A percentile compares a stretch with the other conserved stretches of the same genome.
These are phyloP conservation scores for Acanthosoma haemorrhoidale DNA, from an alignment of 2,888 invertebrate species.

Conservation along the genomic window DNA sequence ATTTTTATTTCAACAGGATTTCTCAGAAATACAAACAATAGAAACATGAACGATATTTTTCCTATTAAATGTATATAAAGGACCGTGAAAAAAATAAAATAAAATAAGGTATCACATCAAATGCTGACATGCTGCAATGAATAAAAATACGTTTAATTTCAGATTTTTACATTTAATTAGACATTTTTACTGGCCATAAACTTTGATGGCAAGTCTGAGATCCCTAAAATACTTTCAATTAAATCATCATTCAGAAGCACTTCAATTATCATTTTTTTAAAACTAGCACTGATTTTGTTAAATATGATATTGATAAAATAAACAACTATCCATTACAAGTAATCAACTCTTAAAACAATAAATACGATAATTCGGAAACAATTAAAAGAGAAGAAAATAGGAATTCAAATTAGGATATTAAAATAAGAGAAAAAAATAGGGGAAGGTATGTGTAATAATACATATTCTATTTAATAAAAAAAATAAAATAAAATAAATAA, in stretches of 20 bases:
- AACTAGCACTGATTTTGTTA: background rate
- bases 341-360: too few species aligned
- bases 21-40: background rate
- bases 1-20: background rate
- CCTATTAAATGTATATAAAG: background rate
- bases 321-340: too few species aligned
- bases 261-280: background rate
- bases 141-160: background rate
- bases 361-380: constrained; percentile 20
- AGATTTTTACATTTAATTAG: background rate
- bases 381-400: constrained; percentile 8
- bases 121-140: background rate
- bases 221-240: background rate
- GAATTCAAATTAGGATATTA: background rate
- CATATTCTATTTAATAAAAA: too few species aligned
- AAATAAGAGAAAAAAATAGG: background rate
- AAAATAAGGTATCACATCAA: background rate
- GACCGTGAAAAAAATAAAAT: background rate
- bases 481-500: background rate
- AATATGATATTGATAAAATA: background rate
- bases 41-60: background rate
- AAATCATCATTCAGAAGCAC: background rate
- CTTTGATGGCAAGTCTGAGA: background rate
- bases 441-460: too few species aligned
- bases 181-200: background rate